A percentile compares a stretch with the other conserved stretches of the same genome.
These are phyloP conservation scores for Hypsopygia costalis DNA, from an alignment of 2,888 invertebrate genomes.

Conservation along the genomic window DNA sequence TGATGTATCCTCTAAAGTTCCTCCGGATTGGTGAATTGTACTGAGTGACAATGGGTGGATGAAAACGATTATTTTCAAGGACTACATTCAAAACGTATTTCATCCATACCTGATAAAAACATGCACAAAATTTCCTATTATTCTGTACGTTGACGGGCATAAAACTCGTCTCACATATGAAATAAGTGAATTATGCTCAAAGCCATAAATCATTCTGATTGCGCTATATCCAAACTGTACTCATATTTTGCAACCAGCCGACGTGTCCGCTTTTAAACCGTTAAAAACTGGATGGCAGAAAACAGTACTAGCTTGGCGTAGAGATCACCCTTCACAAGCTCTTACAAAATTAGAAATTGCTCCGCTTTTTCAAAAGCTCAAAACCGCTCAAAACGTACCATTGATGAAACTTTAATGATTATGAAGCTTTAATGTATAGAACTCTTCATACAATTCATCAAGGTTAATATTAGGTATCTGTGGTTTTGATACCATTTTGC, in stretches of 20 bases:
- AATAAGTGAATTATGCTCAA: slow-evolving; percentile 8
- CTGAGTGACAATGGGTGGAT: slow-evolving; percentile 44
- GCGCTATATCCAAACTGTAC: neutral
- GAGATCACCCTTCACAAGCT: no score
- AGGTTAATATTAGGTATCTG: no score
- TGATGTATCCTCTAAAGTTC: neutral
- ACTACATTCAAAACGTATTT: slow-evolving; percentile 17
- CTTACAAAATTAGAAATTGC: no score
- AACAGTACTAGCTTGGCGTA: neutral
- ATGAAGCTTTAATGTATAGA: no score
- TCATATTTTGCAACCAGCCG: neutral
- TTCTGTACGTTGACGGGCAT: slow-evolving; percentile 20
- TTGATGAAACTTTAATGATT: no score
- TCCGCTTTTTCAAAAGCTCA: no score
- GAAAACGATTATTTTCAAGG: slow-evolving; percentile 14
- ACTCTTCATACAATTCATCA: no score
- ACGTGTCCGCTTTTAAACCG: neutral
- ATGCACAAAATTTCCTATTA: slow-evolving; percentile 30
- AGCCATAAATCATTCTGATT: neutral
- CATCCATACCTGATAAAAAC: slow-evolving; percentile 28
- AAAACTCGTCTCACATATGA: slow-evolving; percentile 1
- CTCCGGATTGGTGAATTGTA: slow-evolving; percentile 37
- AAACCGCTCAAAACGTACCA: no score
- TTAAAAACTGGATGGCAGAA: neutral
- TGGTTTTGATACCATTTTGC: no score